phyloP scores from a whole-genome alignment of 2,113 vertebrate genomes.

The Trachemys scripta region DNA sequence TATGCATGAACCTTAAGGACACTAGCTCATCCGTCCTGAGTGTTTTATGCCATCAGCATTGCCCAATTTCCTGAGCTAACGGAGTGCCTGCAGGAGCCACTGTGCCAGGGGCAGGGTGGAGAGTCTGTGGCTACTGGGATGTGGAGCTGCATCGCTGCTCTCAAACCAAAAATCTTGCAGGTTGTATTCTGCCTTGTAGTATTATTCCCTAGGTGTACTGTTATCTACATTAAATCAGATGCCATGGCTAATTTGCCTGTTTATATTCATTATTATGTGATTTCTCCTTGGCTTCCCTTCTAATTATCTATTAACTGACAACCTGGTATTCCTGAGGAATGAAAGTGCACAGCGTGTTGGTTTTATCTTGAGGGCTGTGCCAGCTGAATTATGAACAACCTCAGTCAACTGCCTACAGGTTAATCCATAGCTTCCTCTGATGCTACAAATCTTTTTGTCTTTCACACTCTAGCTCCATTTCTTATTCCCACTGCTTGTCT shows the following conservation, averaged over 20 bases:
- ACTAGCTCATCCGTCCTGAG: not conserved
- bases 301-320: slow-evolving; percentile 1
- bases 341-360: not conserved
- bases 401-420: not conserved
- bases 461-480: not conserved
- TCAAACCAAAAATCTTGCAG: slow-evolving; percentile 27
- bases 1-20: not conserved
- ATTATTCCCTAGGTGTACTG: not conserved
- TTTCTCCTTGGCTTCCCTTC: slow-evolving; percentile 34
- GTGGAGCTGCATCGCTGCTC: slow-evolving; percentile 15
- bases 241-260: not conserved
- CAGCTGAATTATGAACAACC: not conserved
- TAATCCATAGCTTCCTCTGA: not conserved
- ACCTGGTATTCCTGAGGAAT: not conserved
- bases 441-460: not conserved
- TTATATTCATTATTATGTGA: not conserved
- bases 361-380: not conserved
- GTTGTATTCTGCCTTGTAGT: not conserved
- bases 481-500: not conserved
- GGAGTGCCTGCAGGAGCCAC: not conserved
- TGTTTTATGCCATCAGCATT: not conserved
- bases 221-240: slow-evolving; percentile 33
- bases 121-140: slow-evolving; percentile 29
- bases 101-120: not conserved
- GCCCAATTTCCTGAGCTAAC: not conserved